phyloP scores from a whole-genome alignment of 1,140 invertebrate genomes.

The Pseudomyrmex dendroicus region DNA sequence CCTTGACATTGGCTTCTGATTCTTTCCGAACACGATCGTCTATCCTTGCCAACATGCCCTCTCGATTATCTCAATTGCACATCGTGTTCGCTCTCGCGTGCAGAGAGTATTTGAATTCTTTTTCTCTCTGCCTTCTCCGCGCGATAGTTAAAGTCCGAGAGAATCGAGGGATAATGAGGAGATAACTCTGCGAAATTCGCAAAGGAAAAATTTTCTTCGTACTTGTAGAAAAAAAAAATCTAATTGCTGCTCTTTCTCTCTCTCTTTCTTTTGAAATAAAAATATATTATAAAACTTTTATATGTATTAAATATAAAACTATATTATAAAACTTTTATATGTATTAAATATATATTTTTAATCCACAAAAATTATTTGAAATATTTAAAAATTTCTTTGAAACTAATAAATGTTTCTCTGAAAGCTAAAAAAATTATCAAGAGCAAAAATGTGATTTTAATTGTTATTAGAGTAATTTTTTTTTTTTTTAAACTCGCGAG shows the following conservation, averaged over 20 bases:
- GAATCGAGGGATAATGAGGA: conserved; percentile 37
- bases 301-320: no score
- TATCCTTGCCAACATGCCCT: conserved; percentile 30
- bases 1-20: conserved; percentile 53
- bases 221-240: neutral
- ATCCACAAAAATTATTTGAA: no score
- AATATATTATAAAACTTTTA: no score
- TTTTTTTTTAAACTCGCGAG: no score
- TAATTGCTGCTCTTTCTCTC: neutral
- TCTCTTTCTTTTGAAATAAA: no score
- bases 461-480: no score
- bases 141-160: conserved; percentile 15
- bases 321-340: no score
- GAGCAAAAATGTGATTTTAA: no score
- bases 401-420: no score
- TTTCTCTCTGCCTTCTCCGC: conserved; percentile 15
- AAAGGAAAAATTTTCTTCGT: neutral
- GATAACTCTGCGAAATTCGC: conserved; percentile 28
- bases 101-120: conserved; percentile 8
- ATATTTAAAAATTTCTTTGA: no score
- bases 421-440: no score
- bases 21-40: conserved; percentile 41
- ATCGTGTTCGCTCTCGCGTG: conserved; percentile 56
- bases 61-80: conserved; percentile 64
- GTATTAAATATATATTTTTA: no score